Conservation (phyloP, 2,113 vertebrate genomes). For the Campylomormyrus tamandua region DNA sequence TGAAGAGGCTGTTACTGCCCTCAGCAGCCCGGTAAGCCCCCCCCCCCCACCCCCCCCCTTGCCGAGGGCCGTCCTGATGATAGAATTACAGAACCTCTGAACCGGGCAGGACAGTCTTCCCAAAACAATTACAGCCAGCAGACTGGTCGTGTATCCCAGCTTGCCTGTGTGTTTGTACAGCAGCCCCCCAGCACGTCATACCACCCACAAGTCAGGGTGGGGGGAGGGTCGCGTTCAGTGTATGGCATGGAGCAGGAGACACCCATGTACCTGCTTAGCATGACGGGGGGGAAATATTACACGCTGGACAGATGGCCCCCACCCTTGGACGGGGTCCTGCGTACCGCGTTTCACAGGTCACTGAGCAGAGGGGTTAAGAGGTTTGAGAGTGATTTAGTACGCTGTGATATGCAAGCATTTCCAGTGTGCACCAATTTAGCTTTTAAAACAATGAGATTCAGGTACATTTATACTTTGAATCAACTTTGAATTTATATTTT, state of each 20-base stretch:
- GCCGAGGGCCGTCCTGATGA: constrained; percentile 33
- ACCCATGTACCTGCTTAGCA: constrained; percentile 64
- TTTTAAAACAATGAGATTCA: background rate
- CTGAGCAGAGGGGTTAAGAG: constrained; percentile 18
- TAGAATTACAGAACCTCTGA: constrained; percentile 61
- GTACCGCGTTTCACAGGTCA: constrained; percentile 44
- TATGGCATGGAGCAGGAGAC: background rate
- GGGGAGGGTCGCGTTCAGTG: constrained; percentile 2
- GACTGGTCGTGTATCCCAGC: constrained; percentile 36
- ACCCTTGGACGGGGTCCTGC: constrained; percentile 55
- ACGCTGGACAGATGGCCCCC: constrained; percentile 68
- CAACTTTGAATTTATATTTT: background rate
- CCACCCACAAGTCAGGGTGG: constrained; percentile 36
- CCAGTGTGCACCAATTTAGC: background rate
- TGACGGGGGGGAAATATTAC: constrained; percentile 70
- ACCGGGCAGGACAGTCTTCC: constrained; percentile 62
- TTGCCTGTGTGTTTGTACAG: constrained; percentile 29
- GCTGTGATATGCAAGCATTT: background rate
- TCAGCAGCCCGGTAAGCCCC: background rate
- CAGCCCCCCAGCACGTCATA: constrained; percentile 39
- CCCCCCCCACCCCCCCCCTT: background rate
- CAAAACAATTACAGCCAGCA: constrained; percentile 61
- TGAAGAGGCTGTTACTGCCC: background rate
- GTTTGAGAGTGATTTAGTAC: constrained; percentile 18
- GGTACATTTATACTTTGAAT: background rate